phyloP scores from a whole-genome alignment of 2,797 vertebrate genomes.

The Pseudochirops corinnae region DNA sequence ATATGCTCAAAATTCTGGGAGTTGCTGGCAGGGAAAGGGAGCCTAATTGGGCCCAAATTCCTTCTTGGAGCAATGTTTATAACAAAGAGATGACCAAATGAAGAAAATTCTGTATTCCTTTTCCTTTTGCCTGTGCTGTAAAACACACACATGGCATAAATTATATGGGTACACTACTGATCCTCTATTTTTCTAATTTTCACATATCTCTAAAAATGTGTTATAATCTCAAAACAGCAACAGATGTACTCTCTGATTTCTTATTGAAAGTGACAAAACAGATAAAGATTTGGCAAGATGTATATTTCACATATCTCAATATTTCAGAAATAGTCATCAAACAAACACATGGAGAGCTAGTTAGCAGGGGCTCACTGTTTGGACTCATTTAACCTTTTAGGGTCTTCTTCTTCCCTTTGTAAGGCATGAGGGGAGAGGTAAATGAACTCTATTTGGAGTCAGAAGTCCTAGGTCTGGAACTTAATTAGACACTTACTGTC shows the following conservation, averaged over 20 bases:
- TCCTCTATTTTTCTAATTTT: conserved; percentile 44
- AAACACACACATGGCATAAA: background rate
- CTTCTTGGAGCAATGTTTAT: background rate
- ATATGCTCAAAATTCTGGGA: background rate
- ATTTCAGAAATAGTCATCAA: conserved; percentile 65
- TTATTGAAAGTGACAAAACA: conserved; percentile 73
- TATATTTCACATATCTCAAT: conserved; percentile 59
- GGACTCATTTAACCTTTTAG: conserved; percentile 7
- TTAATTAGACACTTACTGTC: background rate
- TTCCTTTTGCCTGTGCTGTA: rapidly evolving
- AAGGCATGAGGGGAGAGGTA: background rate
- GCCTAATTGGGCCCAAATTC: background rate
- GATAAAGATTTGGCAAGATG: conserved; percentile 68
- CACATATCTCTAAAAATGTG: conserved; percentile 53
- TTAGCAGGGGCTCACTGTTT: background rate
- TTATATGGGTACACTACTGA: conserved; percentile 38
- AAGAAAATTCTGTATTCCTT: background rate
- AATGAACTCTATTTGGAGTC: background rate
- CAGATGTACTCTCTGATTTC: conserved; percentile 73
- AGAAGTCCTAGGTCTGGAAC: background rate
- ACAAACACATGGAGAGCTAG: conserved; percentile 57
- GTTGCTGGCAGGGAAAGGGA: background rate
- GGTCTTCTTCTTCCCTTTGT: conserved; percentile 34
- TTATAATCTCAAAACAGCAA: conserved; percentile 69
- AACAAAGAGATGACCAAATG: background rate